Evolutionary conservation across 2,113 vertebrate genomes (phyloP), one percentile per base, ranked within the genome.

Genomic region (Chaetops frenatus): DNA sequence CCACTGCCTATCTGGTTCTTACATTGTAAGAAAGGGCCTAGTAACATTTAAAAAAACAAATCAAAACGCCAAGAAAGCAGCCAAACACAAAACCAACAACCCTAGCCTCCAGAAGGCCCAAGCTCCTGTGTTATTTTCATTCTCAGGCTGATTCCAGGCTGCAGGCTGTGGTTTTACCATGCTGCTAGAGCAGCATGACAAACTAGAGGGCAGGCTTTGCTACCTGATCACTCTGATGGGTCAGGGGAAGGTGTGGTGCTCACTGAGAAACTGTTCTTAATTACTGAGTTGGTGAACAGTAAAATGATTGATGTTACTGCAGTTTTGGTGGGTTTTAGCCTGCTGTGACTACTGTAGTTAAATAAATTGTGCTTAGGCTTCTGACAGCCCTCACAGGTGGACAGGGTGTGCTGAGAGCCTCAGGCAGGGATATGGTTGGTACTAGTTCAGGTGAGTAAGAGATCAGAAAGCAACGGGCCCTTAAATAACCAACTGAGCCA

Each of bases 131-230:
- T 33, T 23, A 11, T 60, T 78, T 65, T 65, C 11, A 9, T n/a
- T 44, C 2, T 33, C 21, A 28, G 21, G 42, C 35, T 2, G 12
- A 8, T 33, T 0, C 0, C 15, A 24, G 21, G 29, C 4, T 42
- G 1, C 29, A n/a, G n/a, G n/a, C n/a, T n/a, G n/a, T n/a, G 3
- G 4, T 27, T 76, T 47, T 81, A 56, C 45, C 40, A 3, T 0
- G 0, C 47, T 81, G 81, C 44, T 66, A 33, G 13, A 42, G 51
- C 81, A 35, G 47, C 8, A 2, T 2, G 8, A 16, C 27, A 19
- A 44, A 40, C 61, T 67, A 60, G 84, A 84, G 72, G 81, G 77
- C 89, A 85, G 83, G 23, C 78, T 89, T 66, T 56, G 45, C 83
- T 79, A 0, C 71, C 9, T 2, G 12, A 36, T 81, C 6, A 3